Percentiles rank a stretch among this genome's conserved stretches.
These are phyloP conservation scores for Cryptus viduatorius DNA, from an alignment of 2,888 invertebrate genomes.

Conservation along the genomic window DNA sequence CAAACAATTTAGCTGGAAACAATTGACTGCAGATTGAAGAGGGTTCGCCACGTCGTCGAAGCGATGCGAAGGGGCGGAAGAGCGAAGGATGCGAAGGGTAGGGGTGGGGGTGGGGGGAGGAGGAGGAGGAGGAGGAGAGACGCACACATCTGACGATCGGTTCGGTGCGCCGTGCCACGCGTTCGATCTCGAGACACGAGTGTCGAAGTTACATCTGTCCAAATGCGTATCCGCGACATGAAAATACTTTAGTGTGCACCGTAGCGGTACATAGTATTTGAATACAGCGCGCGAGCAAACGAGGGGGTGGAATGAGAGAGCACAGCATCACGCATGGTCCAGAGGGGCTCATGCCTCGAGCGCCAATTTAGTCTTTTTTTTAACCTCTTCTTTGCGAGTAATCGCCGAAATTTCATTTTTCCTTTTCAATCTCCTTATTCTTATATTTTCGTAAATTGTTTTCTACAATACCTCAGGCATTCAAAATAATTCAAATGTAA, in stretches of 20 bases:
- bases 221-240: conserved; percentile 73
- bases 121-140: conserved; percentile 42
- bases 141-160: conserved; percentile 68
- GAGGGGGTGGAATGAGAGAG: conserved; percentile 53
- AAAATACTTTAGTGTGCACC: conserved; percentile 22
- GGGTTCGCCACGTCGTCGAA: conserved; percentile 74
- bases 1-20: conserved; percentile 85
- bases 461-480: no score
- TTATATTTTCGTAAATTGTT: background rate
- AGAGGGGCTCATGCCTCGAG: conserved; percentile 34
- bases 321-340: conserved; percentile 9
- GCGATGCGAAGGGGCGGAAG: conserved; percentile 52
- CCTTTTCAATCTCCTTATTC: background rate
- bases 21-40: conserved; percentile 85
- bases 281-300: conserved; percentile 52
- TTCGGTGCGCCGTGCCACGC: conserved; percentile 80
- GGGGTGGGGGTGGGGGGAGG: conserved; percentile 41
- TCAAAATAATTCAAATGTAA: no score
- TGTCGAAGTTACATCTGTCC: conserved; percentile 83
- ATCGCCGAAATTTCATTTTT: conserved; percentile 1
- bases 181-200: conserved; percentile 75
- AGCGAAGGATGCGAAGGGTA: conserved; percentile 25
- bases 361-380: background rate
- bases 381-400: background rate
- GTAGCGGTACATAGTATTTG: conserved; percentile 27